phyloP scores from a whole-genome alignment of 2,888 invertebrate genomes.

The Pollenia griseotomentosa region DNA sequence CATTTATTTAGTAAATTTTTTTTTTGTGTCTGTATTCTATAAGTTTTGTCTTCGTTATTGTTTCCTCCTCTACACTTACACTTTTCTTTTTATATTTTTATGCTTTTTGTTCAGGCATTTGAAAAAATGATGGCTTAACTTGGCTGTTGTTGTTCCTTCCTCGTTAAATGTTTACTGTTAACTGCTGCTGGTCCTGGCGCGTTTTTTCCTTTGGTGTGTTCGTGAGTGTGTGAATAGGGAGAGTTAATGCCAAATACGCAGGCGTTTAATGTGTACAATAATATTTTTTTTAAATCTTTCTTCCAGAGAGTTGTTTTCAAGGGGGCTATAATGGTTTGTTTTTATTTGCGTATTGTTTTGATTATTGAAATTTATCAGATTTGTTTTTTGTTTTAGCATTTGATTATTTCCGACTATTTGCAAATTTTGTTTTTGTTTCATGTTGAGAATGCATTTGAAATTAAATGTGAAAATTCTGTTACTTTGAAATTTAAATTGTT shows the following conservation, averaged over 20 bases:
- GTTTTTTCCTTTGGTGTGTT: constrained; percentile 57
- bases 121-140: constrained; percentile 36
- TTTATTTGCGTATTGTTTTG: constrained; percentile 64
- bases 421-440: not conserved
- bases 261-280: constrained; percentile 52
- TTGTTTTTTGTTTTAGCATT: constrained; percentile 7
- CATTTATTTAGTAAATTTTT: constrained; percentile 1
- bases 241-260: constrained; percentile 60
- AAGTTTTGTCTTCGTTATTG: constrained; percentile 40
- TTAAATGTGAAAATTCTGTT: too few species aligned
- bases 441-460: not conserved
- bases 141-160: constrained; percentile 59
- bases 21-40: constrained; percentile 55
- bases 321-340: constrained; percentile 61
- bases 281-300: not conserved
- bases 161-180: constrained; percentile 69
- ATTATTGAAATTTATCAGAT: constrained; percentile 57
- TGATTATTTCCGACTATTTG: not conserved
- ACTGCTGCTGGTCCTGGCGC: constrained; percentile 72
- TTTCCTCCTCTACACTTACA: constrained; percentile 24
- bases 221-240: constrained; percentile 36
- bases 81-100: constrained; percentile 42
- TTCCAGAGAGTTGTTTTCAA: constrained; percentile 19
- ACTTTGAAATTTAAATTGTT: too few species aligned
- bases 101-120: constrained; percentile 51